phyloP scores from a whole-genome alignment of 2,797 vertebrate genomes.

The Chromis chromis region DNA sequence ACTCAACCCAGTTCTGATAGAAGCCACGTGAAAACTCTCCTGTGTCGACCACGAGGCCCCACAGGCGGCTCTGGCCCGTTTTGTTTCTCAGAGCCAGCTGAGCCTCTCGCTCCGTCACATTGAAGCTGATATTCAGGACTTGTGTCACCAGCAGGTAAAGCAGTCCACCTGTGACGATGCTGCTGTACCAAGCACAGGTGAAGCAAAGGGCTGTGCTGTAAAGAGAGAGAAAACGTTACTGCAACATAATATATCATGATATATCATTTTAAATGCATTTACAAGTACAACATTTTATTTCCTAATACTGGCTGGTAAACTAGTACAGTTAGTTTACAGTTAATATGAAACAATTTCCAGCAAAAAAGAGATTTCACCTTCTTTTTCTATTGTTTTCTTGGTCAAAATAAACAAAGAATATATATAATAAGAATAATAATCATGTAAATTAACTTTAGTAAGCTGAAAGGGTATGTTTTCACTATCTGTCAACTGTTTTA shows the following conservation, averaged over 20 bases:
- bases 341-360: not conserved
- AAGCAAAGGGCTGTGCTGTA: slow-evolving; percentile 93
- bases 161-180: slow-evolving; percentile 90
- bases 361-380: not conserved
- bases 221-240: not conserved
- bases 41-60: slow-evolving; percentile 90
- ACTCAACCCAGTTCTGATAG: slow-evolving; percentile 92
- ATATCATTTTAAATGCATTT: not conserved
- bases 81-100: slow-evolving; percentile 91
- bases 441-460: not conserved
- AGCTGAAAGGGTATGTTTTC: no score
- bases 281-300: not conserved
- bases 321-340: not conserved
- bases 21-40: slow-evolving; percentile 91
- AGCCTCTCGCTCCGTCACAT: slow-evolving; percentile 94
- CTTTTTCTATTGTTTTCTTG: not conserved
- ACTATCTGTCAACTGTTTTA: no score
- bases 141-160: slow-evolving; percentile 92
- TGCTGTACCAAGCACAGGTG: slow-evolving; percentile 97
- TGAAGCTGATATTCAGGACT: slow-evolving; percentile 95
- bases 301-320: not conserved
- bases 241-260: not conserved
- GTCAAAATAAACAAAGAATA: not conserved
- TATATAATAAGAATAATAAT: not conserved
- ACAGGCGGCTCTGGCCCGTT: slow-evolving; percentile 86